Conservation (phyloP, 2,113 vertebrate species). For the Oostethus manadensis region DNA sequence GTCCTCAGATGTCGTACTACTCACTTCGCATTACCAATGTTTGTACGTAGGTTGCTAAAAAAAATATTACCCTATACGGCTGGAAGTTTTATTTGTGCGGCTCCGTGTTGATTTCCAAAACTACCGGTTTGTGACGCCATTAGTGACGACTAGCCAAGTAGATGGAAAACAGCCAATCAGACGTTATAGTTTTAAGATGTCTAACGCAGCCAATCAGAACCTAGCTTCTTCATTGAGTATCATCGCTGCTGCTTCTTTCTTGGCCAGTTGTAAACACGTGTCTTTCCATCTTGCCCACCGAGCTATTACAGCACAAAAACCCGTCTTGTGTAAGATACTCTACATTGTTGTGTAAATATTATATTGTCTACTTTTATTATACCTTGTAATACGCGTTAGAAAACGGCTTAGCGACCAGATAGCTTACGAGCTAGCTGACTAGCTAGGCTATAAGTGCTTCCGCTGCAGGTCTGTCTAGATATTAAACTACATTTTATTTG, state of each 20-base stretch:
- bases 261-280: conserved; percentile 48
- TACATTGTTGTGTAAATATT: background rate
- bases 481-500: too few species aligned
- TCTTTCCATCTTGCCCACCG: background rate
- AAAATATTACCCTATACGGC: background rate
- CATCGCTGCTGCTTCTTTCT: background rate
- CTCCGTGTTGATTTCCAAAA: conserved; percentile 25
- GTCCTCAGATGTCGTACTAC: too few species aligned
- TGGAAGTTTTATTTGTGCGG: background rate
- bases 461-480: too few species aligned
- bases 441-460: background rate
- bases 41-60: background rate
- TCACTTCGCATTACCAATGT: background rate
- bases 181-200: too few species aligned
- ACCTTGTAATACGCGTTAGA: background rate
- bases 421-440: conserved; percentile 21
- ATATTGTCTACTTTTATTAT: too few species aligned
- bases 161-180: background rate
- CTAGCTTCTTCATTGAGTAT: background rate
- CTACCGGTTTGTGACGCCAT: conserved; percentile 40
- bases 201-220: conserved; percentile 37
- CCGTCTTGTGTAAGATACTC: conserved; percentile 10
- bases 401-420: rapidly evolving
- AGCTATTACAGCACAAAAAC: background rate
- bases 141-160: conserved; percentile 34